Percentiles rank a stretch among this genome's conserved stretches.
phyloP scores from a whole-genome alignment of 2,113 vertebrate genomes.

The Nothocercus nigrocapillus region DNA sequence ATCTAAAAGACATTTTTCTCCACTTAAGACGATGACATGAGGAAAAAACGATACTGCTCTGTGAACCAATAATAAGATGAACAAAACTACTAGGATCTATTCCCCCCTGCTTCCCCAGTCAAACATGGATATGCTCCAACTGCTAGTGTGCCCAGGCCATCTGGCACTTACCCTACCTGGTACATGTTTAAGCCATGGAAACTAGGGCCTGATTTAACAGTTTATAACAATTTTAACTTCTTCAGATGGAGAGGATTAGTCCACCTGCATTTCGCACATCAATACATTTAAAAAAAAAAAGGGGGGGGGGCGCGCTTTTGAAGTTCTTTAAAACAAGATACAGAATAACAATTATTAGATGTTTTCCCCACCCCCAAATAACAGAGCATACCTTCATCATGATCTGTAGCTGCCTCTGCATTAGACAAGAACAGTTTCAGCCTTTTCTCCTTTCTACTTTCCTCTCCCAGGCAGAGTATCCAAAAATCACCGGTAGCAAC shows the following conservation, averaged over 20 bases:
- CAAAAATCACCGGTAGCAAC: rapidly evolving
- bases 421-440: background rate
- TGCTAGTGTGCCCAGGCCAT: rapidly evolving
- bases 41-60: background rate
- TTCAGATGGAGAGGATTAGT: background rate
- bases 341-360: background rate
- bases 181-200: background rate
- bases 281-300: background rate
- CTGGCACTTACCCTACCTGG: background rate
- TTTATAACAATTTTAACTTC: background rate
- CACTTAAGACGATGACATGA: background rate
- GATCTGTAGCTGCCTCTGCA: background rate
- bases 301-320: too few species aligned
- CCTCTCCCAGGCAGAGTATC: background rate
- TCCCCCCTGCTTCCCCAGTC: rapidly evolving
- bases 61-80: background rate
- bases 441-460: background rate
- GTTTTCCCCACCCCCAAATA: too few species aligned
- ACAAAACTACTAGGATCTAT: background rate
- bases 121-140: background rate
- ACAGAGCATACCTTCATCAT: background rate
- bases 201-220: background rate
- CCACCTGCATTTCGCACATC: rapidly evolving
- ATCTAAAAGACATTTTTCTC: background rate
- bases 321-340: background rate